Conservation (phyloP, 1,140 invertebrate species). For the Leptinotarsa defecta region DNA sequence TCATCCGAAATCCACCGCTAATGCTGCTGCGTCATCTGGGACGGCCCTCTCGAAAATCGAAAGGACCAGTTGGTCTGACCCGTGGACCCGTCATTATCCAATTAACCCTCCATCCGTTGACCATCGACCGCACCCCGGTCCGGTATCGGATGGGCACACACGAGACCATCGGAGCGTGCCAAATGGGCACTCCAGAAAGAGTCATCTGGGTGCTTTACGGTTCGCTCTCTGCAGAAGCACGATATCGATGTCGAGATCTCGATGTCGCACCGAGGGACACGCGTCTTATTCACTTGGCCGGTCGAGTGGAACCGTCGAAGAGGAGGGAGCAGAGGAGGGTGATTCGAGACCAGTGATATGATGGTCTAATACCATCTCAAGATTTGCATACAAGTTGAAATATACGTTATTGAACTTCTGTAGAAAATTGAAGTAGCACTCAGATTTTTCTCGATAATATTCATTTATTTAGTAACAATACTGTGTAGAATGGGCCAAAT, state of each 20-base stretch:
- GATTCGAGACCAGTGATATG: neutral
- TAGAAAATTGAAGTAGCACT: too few relatives aligned
- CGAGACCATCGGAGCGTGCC: neutral
- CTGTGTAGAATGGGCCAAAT: too few relatives aligned
- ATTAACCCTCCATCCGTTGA: constrained; percentile 4
- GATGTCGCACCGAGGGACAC: neutral
- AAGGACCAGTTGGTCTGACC: neutral
- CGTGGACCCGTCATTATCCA: neutral
- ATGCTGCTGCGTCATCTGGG: neutral
- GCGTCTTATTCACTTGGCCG: neutral
- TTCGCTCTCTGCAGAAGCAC: neutral
- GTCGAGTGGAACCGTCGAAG: neutral
- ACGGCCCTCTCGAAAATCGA: neutral
- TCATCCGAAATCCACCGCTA: too few relatives aligned
- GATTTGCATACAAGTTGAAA: too few relatives aligned
- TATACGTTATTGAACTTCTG: too few relatives aligned
- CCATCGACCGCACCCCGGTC: neutral
- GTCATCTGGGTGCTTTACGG: constrained; percentile 2
- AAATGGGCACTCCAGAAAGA: neutral
- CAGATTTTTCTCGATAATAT: too few relatives aligned
- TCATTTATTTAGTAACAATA: too few relatives aligned
- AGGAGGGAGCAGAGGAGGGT: neutral
- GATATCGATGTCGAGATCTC: neutral
- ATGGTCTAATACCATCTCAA: too few relatives aligned
- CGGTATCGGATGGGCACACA: neutral